A percentile compares a stretch with the other conserved stretches of the same genome.
Evolutionary conservation across 1,140 invertebrate genomes (phyloP).

Genomic region (Formica exsecta): DNA sequence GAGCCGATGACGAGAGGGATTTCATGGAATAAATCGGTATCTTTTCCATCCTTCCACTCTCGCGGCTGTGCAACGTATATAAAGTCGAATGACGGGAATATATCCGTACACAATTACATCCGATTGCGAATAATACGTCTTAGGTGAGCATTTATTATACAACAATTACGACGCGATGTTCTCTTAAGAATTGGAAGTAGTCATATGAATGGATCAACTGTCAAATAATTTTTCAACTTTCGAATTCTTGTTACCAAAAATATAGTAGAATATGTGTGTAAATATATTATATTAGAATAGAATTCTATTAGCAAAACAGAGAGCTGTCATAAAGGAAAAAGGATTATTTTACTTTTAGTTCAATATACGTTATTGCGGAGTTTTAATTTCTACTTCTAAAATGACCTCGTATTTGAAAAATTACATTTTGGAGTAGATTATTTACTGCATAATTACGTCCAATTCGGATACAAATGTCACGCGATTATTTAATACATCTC

Average conservation of each 20-base stretch:
- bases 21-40: conserved; percentile 33
- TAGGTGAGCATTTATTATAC: conserved; percentile 58
- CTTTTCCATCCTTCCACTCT: conserved; percentile 38
- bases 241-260: no score
- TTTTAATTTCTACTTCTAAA: background rate
- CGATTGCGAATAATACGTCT: conserved; percentile 47
- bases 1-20: conserved; percentile 9
- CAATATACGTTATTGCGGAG: background rate
- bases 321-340: background rate
- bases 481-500: no score
- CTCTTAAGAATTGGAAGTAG: background rate
- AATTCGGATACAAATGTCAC: background rate
- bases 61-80: conserved; percentile 53
- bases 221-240: background rate
- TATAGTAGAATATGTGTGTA: background rate
- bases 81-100: conserved; percentile 23
- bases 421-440: background rate
- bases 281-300: background rate
- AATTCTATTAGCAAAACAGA: background rate
- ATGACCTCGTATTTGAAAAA: background rate
- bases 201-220: background rate
- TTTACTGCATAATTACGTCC: background rate
- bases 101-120: conserved; percentile 48
- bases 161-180: background rate
- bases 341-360: background rate